phyloP scores from a whole-genome alignment of 2,888 invertebrate genomes.

The Dorcus hopei region DNA sequence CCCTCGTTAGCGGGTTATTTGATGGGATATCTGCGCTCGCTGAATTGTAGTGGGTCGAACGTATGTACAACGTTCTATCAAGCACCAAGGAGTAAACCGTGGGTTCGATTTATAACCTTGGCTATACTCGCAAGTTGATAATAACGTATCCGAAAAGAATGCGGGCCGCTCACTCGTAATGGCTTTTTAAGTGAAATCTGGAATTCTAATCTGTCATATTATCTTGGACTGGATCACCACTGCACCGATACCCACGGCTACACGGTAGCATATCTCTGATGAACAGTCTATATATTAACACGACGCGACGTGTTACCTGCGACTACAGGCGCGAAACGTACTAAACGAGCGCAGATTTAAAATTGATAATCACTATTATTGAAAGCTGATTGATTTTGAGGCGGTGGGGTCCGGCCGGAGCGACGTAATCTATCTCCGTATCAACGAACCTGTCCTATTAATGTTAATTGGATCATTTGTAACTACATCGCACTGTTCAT shows the following conservation, averaged over 20 bases:
- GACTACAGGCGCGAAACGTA: slow-evolving; percentile 27
- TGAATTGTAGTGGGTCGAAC: slow-evolving; percentile 19
- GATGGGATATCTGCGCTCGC: slow-evolving; percentile 19
- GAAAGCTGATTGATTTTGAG: slow-evolving; percentile 31
- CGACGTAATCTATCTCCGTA: too few relatives aligned
- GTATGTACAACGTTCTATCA: background rate
- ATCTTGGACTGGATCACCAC: slow-evolving; percentile 4
- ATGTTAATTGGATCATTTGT: slow-evolving; percentile 35
- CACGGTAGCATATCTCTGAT: slow-evolving; percentile 37
- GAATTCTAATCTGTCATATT: slow-evolving; percentile 40
- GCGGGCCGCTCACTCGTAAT: slow-evolving; percentile 36
- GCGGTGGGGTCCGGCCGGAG: slow-evolving; percentile 12
- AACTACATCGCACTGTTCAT: slow-evolving; percentile 30
- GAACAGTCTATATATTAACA: slow-evolving; percentile 35
- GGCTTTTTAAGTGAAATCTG: slow-evolving; percentile 44
- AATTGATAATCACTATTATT: slow-evolving; percentile 34
- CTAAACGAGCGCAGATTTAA: slow-evolving; percentile 27
- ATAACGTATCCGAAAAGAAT: slow-evolving; percentile 36
- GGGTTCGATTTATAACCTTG: slow-evolving; percentile 36
- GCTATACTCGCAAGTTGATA: slow-evolving; percentile 31
- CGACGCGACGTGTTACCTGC: slow-evolving; percentile 20
- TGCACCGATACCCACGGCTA: slow-evolving; percentile 19
- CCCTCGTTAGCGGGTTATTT: slow-evolving; percentile 14
- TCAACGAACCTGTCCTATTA: slow-evolving; percentile 32
- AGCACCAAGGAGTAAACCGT: too few relatives aligned